phyloP scores from a whole-genome alignment of 2,888 invertebrate genomes.

The Nemapogon koenigi region DNA sequence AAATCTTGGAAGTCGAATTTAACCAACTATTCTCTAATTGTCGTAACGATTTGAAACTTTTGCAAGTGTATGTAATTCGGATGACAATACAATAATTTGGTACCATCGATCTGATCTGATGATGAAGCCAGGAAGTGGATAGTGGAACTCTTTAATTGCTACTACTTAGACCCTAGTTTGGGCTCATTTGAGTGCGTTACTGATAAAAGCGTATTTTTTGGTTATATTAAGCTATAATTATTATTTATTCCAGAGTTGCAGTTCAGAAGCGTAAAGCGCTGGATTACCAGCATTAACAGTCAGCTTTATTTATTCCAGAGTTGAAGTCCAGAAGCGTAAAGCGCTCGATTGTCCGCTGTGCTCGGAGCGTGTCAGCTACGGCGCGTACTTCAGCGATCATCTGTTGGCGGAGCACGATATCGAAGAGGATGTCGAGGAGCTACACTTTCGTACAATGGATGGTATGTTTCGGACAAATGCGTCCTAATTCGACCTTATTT shows the following conservation, averaged over 20 bases:
- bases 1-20: too few relatives aligned
- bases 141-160: too few relatives aligned
- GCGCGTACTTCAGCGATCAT: slow-evolving; percentile 47
- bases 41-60: too few relatives aligned
- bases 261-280: slow-evolving; percentile 55
- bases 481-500: background rate
- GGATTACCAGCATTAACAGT: slow-evolving; percentile 44
- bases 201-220: too few relatives aligned
- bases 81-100: too few relatives aligned
- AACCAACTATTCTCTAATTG: too few relatives aligned
- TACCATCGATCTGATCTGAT: too few relatives aligned
- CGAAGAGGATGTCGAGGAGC: slow-evolving; percentile 40
- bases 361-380: slow-evolving; percentile 47
- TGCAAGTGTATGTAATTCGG: too few relatives aligned
- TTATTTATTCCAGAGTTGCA: slow-evolving; percentile 19
- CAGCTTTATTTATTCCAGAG: background rate
- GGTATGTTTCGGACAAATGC: too few relatives aligned
- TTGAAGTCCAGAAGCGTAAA: slow-evolving; percentile 49
- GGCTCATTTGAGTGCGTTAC: background rate
- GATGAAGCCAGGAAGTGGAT: too few relatives aligned
- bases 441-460: slow-evolving; percentile 47
- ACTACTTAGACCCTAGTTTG: too few relatives aligned
- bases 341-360: slow-evolving; percentile 52
- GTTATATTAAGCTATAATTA: background rate
- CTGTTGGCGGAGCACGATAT: slow-evolving; percentile 37